These are phyloP conservation scores for Galemys pyrenaicus DNA, from an alignment of 2,113 vertebrate genomes.

Conservation along the genomic window DNA sequence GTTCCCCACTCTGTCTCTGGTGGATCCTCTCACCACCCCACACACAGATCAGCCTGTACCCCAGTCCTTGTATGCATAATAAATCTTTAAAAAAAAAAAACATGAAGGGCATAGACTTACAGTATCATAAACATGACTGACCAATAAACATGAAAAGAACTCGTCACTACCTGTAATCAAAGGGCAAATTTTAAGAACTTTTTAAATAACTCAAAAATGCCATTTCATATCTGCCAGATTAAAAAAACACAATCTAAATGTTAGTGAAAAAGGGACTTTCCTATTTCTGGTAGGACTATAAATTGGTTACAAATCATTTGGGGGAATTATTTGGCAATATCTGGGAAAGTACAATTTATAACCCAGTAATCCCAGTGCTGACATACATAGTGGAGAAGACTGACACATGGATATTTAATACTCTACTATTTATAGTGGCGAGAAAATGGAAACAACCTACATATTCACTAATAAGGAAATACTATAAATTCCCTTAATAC, in stretches of 20 bases:
- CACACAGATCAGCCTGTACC: too few relatives aligned
- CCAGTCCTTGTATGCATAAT: too few relatives aligned
- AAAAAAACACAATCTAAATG: not conserved
- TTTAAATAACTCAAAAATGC: constrained; percentile 38
- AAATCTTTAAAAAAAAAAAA: too few relatives aligned
- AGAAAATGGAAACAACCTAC: not conserved
- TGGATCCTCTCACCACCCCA: too few relatives aligned
- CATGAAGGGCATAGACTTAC: not conserved
- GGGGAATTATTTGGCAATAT: not conserved
- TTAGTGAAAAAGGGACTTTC: not conserved
- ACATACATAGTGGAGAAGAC: not conserved
- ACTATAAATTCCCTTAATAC: not conserved
- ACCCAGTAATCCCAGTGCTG: not conserved
- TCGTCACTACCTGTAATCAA: not conserved
- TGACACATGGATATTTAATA: not conserved
- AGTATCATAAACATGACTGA: not conserved
- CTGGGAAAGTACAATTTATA: not conserved
- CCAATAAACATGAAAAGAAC: not conserved
- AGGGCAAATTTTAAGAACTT: not conserved
- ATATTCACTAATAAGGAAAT: not conserved
- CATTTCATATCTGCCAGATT: not conserved
- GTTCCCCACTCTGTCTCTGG: too few relatives aligned
- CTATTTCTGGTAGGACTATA: not conserved
- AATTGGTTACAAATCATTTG: not conserved
- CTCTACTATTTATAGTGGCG: not conserved